phyloP scores from a whole-genome alignment of 2,888 invertebrate genomes.

The Callyntrura sp. region DNA sequence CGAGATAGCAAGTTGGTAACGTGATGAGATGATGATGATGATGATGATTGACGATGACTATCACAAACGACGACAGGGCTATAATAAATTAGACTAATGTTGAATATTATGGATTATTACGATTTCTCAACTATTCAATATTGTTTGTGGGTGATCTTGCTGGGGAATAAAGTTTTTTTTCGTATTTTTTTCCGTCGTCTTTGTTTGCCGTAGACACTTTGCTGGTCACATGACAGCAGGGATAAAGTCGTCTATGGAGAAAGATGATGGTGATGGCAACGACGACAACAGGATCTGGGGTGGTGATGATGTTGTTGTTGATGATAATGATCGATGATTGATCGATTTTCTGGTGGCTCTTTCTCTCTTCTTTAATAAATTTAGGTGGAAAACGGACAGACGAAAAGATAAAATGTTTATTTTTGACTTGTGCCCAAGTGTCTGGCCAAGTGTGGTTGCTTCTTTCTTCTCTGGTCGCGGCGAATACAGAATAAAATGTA shows the following conservation, averaged over 20 bases:
- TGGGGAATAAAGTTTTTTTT: no score
- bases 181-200: no score
- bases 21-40: slow-evolving; percentile 1
- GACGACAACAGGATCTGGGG: slow-evolving; percentile 18
- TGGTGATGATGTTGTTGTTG: slow-evolving; percentile 23
- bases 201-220: no score
- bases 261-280: slow-evolving; percentile 17
- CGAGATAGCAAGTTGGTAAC: not conserved
- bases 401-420: not conserved
- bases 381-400: slow-evolving; percentile 8
- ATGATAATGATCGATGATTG: slow-evolving; percentile 40
- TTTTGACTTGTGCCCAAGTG: not conserved
- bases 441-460: not conserved
- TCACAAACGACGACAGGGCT: not conserved
- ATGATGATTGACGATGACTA: slow-evolving; percentile 6
- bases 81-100: not conserved
- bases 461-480: not conserved
- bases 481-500: slow-evolving; percentile 6
- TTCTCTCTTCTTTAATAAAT: not conserved
- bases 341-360: not conserved
- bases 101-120: not conserved
- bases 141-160: no score
- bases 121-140: no score
- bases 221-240: no score
- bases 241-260: not conserved